A percentile compares a stretch with the other conserved stretches of the same genome.
These are phyloP conservation scores for Intellagama lesueurii DNA, from an alignment of 2,797 vertebrate genomes.

Conservation along the genomic window DNA sequence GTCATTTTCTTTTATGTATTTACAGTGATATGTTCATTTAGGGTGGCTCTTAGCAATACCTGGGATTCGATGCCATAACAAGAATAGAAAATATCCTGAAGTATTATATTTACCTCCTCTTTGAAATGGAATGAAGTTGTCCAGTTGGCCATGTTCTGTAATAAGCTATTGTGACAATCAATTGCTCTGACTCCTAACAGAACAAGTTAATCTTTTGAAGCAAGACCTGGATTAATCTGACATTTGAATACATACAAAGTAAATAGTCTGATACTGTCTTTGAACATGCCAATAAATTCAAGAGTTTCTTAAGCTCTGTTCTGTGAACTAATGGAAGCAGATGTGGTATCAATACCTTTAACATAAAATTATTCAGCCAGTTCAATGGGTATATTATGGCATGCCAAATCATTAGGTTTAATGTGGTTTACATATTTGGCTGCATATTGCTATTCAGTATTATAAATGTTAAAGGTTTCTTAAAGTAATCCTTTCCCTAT, in stretches of 20 bases:
- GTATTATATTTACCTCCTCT: conserved; percentile 50
- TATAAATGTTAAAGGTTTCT: conserved; percentile 14
- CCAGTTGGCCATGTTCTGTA: conserved; percentile 45
- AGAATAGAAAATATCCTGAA: conserved; percentile 33
- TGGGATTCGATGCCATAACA: conserved; percentile 40
- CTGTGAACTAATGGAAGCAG: conserved; percentile 45
- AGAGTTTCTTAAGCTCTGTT: conserved; percentile 41
- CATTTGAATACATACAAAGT: background rate
- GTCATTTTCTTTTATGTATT: conserved; percentile 46
- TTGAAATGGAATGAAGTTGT: conserved; percentile 63
- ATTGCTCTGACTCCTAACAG: conserved; percentile 32
- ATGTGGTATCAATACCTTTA: conserved; percentile 44
- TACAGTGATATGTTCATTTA: conserved; percentile 50
- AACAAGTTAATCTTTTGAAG: conserved; percentile 38
- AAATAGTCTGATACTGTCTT: conserved; percentile 36
- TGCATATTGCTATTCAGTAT: conserved; percentile 32
- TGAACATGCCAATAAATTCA: conserved; percentile 18
- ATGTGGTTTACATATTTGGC: background rate
- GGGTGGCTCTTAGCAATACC: conserved; percentile 41
- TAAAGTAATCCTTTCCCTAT: background rate
- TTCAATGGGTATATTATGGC: conserved; percentile 26
- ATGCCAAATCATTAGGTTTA: conserved; percentile 26
- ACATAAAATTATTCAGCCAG: conserved; percentile 27
- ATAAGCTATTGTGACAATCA: conserved; percentile 9
- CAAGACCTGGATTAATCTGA: background rate